Conservation (phyloP, 1,140 invertebrate species). For the Aphidius ervi region DNA sequence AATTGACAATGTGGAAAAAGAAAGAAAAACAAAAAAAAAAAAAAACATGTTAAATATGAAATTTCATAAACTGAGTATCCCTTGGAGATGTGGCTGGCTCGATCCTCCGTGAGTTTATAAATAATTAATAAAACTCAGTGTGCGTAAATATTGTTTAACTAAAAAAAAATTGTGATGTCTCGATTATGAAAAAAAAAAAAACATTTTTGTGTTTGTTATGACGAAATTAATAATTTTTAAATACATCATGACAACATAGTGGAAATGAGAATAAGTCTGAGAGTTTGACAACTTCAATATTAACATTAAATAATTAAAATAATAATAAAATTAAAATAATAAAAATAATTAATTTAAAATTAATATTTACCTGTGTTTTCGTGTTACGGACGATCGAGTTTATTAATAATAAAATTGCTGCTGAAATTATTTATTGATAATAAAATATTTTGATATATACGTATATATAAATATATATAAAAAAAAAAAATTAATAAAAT, state of each 20-base stretch:
- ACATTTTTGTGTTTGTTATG: background rate
- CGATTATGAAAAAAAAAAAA: slow-evolving; percentile 4
- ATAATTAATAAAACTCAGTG: background rate
- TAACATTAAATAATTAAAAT: slow-evolving; percentile 2
- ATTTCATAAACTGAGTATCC: background rate
- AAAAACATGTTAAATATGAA: background rate
- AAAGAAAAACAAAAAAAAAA: slow-evolving; percentile 4
- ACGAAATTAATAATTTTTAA: slow-evolving; percentile 23
- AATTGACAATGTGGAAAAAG: background rate
- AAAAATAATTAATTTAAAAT: too few species aligned
- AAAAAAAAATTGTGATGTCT: slow-evolving; percentile 13
- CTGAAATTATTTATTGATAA: too few species aligned
- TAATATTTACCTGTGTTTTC: too few species aligned
- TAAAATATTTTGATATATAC: too few species aligned
- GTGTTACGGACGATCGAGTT: too few species aligned
- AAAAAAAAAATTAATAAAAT: background rate
- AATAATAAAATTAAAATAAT: too few species aligned
- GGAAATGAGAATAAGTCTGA: slow-evolving; percentile 36
- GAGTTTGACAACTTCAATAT: slow-evolving; percentile 29
- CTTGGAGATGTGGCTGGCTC: background rate
- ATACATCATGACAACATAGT: slow-evolving; percentile 41
- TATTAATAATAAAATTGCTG: too few species aligned
- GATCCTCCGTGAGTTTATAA: background rate
- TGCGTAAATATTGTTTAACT: slow-evolving; percentile 1
- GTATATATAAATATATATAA: too few species aligned